A percentile compares a stretch with the other conserved stretches of the same genome.
phyloP scores from a whole-genome alignment of 1,140 invertebrate genomes.

The Drosophila yakuba region DNA sequence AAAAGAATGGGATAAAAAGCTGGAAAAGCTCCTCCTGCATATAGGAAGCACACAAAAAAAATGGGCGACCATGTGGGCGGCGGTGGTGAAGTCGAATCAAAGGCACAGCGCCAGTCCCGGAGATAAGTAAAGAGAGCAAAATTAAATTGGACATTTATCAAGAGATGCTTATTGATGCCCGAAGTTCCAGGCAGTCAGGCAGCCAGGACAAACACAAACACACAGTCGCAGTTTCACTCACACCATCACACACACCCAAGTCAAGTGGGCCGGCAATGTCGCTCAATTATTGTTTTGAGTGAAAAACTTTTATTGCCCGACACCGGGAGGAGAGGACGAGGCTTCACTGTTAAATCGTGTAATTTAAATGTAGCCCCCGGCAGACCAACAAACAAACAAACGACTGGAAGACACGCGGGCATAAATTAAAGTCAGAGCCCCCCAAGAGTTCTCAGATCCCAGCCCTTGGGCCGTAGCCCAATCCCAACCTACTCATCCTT shows the following conservation, averaged over 20 bases:
- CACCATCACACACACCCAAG: conserved; percentile 39
- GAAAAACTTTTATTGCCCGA: conserved; percentile 79
- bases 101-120: conserved; percentile 24
- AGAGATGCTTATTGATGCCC: conserved; percentile 83
- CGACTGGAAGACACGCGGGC: conserved; percentile 63
- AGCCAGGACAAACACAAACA: conserved; percentile 29
- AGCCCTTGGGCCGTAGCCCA: background rate
- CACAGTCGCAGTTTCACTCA: conserved; percentile 11
- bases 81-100: conserved; percentile 26
- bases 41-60: conserved; percentile 19
- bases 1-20: conserved; percentile 31
- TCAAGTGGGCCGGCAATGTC: conserved; percentile 57
- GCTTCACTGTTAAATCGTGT: conserved; percentile 22
- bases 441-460: background rate
- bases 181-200: conserved; percentile 52
- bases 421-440: conserved; percentile 62
- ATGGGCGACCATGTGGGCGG: conserved; percentile 27
- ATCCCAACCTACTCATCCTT: background rate
- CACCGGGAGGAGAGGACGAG: conserved; percentile 25
- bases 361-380: conserved; percentile 74
- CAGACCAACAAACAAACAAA: conserved; percentile 40
- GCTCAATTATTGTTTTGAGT: conserved; percentile 82
- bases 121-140: conserved; percentile 83
- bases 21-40: conserved; percentile 37
- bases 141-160: conserved; percentile 85